A percentile compares a stretch with the other conserved stretches of the same genome.
phyloP scores from a whole-genome alignment of 1,140 invertebrate species.

The Lepidurus arcticus region DNA sequence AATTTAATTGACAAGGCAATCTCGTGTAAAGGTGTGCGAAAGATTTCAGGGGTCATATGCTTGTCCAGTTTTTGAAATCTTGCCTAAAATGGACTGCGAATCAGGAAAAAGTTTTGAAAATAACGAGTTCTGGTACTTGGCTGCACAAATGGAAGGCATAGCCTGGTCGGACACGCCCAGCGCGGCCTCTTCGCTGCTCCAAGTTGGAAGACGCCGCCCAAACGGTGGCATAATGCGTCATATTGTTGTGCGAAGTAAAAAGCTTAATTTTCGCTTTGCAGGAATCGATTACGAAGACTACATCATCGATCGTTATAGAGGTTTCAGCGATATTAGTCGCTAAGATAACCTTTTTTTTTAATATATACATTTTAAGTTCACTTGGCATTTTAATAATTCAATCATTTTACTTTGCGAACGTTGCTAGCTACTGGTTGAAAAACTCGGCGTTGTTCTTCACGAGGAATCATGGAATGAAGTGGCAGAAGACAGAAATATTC shows the following conservation, averaged over 20 bases:
- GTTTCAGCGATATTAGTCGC: slow-evolving; percentile 91
- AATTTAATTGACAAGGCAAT: slow-evolving; percentile 77
- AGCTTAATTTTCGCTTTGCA: slow-evolving; percentile 94
- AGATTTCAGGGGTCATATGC: slow-evolving; percentile 91
- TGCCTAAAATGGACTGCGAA: slow-evolving; percentile 45
- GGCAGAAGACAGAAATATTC: slow-evolving; percentile 67
- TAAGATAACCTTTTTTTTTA: slow-evolving; percentile 62
- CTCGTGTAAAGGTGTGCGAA: slow-evolving; percentile 89
- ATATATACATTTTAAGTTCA: slow-evolving; percentile 18
- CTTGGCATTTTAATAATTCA: neutral
- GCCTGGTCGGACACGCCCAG: slow-evolving; percentile 79
- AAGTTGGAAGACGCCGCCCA: slow-evolving; percentile 89
- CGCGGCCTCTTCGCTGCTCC: slow-evolving; percentile 82
- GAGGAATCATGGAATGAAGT: slow-evolving; percentile 81
- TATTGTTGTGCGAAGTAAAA: slow-evolving; percentile 91
- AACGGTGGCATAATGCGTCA: slow-evolving; percentile 89
- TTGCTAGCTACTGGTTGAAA: slow-evolving; percentile 67
- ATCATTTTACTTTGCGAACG: slow-evolving; percentile 58
- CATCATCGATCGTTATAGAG: slow-evolving; percentile 93
- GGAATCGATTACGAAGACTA: slow-evolving; percentile 91
- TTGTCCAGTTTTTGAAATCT: slow-evolving; percentile 73
- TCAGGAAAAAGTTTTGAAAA: neutral
- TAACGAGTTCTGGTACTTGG: slow-evolving; percentile 42
- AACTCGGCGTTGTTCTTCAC: slow-evolving; percentile 82
- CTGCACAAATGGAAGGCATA: slow-evolving; percentile 86